Base-by-base conservation (phyloP, 2,888 invertebrate genomes). In the Drosophila melanosoma region DNA sequence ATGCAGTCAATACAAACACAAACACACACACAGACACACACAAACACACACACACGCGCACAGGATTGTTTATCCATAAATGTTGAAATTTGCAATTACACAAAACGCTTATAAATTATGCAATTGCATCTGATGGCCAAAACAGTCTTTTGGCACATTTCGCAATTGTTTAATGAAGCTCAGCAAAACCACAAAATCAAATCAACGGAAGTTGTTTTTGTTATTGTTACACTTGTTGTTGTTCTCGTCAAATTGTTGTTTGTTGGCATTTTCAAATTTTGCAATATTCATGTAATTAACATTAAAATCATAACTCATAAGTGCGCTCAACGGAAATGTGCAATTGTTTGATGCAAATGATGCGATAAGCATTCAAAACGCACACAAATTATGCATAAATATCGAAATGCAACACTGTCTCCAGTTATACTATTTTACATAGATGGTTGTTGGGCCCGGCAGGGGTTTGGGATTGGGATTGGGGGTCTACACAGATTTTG, bases 31-130 rank as follows among this genome's bases (percentile, higher is more conserved):
- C 20, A 51, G 15, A 17, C 15, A n/a, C 35, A 58, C 33, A 52
- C 57, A n/a, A n/a, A n/a, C 20, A 51, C n/a, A 17, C 15, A n/a
- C 35, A 58, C 33, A 52, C 57, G 48, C 45, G 69, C 33, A 68
- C 49, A 76, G 73, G 76, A 75, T 89, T 81, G 85, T 79, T 87
- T 87, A 71, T 82, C 71, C 62, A 63, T 75, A 81, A 74, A 74
- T 83, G 76, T 79, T 89, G 72, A 77, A 80, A 83, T 83, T 76
- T 70, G 74, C 85, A 85, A 85, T 85, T 85, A 89, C 84, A 82
- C 85, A 84, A 79, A 84, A 81, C 72, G 79, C 72, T 81, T 76
- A 84, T 86, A 84, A 89, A 89, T 86, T 86, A 86, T 86, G 87
- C 82, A 78, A 70, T 78, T 56, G n/a, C 61, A 58, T 56, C 11